Evolutionary conservation across 2,888 invertebrate genomes (phyloP).

Genomic region (Entomobrya proxima): DNA sequence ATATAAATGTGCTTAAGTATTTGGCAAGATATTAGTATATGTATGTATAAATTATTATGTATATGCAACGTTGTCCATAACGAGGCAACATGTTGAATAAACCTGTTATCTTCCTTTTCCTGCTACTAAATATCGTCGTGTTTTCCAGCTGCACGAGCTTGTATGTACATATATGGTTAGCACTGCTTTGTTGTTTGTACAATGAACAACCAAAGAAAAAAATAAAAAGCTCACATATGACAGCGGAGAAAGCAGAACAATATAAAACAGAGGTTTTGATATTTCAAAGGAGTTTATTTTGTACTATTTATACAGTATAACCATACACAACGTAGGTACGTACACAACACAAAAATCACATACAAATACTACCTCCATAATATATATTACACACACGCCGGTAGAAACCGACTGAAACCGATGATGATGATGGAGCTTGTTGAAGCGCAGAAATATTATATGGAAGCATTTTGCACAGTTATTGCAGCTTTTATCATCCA

Average conservation of each 20-base stretch:
- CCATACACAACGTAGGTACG: background rate
- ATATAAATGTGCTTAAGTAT: too few relatives aligned
- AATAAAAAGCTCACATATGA: background rate
- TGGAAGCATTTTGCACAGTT: background rate
- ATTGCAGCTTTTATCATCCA: too few relatives aligned
- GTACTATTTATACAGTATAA: background rate
- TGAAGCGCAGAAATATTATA: background rate
- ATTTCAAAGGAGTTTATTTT: background rate
- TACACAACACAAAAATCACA: background rate
- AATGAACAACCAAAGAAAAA: conserved; percentile 1
- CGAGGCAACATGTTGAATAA: background rate
- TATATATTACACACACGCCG: background rate
- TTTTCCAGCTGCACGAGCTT: background rate
- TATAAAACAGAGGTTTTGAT: background rate
- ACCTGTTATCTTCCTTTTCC: background rate
- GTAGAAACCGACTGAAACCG: conserved; percentile 37
- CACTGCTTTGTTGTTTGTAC: conserved; percentile 18
- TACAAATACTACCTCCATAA: too few relatives aligned
- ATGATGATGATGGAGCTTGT: conserved; percentile 21
- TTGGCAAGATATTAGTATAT: too few relatives aligned
- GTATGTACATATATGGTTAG: background rate
- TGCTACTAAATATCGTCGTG: background rate
- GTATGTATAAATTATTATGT: too few relatives aligned
- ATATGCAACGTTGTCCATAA: background rate
- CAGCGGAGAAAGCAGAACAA: background rate